A percentile compares a stretch with the other conserved stretches of the same genome.
phyloP scores from a whole-genome alignment of 2,888 invertebrate species.

The Temnothorax ravouxi region DNA sequence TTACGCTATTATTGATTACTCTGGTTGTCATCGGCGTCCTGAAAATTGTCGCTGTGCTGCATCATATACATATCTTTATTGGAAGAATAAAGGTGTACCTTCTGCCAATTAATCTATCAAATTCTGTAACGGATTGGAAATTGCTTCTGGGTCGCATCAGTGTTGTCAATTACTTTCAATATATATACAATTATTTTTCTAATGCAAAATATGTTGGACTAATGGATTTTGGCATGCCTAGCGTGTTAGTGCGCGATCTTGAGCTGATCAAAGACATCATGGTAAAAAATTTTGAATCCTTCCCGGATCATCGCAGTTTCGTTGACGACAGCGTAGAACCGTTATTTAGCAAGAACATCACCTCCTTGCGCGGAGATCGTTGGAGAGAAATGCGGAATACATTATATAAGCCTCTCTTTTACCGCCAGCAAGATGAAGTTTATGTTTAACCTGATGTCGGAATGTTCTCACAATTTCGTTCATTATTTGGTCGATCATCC shows the following conservation, averaged over 20 bases:
- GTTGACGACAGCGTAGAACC: not conserved
- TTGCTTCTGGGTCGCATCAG: not conserved
- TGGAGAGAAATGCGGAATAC: no score
- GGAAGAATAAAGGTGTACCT: conserved; percentile 72
- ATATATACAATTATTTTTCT: not conserved
- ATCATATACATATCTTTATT: conserved; percentile 67
- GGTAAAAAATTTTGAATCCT: not conserved
- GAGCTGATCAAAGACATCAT: not conserved
- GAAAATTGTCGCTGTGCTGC: conserved; percentile 17
- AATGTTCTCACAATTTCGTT: no score
- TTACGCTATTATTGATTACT: conserved; percentile 29
- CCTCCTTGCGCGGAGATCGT: no score
- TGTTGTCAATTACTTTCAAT: not conserved
- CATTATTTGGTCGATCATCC: no score
- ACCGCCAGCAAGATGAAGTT: no score
- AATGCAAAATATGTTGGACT: not conserved
- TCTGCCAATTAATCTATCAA: not conserved
- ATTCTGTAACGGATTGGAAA: not conserved
- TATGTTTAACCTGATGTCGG: no score
- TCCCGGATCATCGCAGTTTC: not conserved
- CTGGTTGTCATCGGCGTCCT: conserved; percentile 37
- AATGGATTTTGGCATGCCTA: no score
- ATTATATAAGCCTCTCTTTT: no score
- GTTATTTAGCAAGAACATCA: no score
- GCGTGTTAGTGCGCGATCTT: not conserved